phyloP scores from a whole-genome alignment of 2,113 vertebrate species.

The Corapipo altera region DNA sequence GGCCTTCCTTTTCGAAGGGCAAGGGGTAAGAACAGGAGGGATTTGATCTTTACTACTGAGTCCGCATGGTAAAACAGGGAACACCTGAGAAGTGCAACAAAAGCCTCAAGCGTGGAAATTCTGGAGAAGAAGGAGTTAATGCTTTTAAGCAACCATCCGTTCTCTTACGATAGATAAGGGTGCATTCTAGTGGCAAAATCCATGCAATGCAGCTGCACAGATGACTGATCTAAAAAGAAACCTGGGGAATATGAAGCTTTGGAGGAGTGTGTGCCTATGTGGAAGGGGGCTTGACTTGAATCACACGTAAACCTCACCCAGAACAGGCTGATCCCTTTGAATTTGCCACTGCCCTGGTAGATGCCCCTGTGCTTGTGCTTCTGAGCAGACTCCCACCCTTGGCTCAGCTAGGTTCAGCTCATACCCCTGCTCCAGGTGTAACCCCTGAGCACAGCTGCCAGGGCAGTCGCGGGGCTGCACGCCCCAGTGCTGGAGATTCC shows the following conservation, averaged over 20 bases:
- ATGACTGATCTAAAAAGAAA: conserved; percentile 47
- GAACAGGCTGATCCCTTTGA: not conserved
- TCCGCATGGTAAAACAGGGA: not conserved
- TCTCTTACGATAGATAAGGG: conserved; percentile 80
- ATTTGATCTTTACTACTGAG: not conserved
- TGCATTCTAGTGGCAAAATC: conserved; percentile 83
- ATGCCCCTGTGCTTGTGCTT: not conserved
- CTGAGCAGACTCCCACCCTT: not conserved
- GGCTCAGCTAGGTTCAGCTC: not conserved
- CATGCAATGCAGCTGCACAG: conserved; percentile 74
- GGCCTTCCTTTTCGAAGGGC: not conserved
- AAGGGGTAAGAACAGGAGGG: not conserved
- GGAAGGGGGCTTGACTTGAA: not conserved
- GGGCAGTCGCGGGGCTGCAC: not conserved
- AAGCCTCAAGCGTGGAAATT: not conserved
- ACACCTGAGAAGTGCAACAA: not conserved
- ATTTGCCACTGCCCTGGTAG: not conserved
- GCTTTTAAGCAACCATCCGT: conserved; percentile 47
- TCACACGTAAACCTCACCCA: not conserved
- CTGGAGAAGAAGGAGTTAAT: conserved; percentile 62
- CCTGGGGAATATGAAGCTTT: conserved; percentile 15
- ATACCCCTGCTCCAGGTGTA: conserved; percentile 18
- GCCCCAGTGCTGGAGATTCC: not conserved
- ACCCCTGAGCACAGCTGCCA: not conserved
- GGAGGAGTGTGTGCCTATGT: conserved; percentile 6